Percentiles rank a stretch among this genome's conserved stretches.
Evolutionary conservation across 64 coral and sea anemone species (phyloP).

Genomic region (Anthopleura sola): DNA sequence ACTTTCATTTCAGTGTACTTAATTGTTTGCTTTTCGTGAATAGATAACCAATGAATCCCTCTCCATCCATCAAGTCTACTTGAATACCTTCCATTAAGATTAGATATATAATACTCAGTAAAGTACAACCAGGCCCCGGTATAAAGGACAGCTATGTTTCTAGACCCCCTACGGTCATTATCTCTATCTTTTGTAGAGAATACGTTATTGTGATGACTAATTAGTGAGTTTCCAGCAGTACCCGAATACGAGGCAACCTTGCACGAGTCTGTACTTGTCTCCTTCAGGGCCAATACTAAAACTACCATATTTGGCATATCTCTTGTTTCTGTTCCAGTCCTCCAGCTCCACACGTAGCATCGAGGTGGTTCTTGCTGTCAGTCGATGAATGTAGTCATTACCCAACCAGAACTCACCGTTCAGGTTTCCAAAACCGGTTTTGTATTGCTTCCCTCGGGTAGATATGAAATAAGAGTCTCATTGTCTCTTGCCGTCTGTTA

Average conservation of each 20-base stretch:
- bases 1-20: too few relatives aligned
- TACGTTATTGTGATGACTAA: not conserved
- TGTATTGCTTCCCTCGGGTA: too few relatives aligned
- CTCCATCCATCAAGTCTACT: too few relatives aligned
- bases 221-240: not conserved
- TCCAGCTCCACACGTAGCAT: not conserved
- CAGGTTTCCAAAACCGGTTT: too few relatives aligned
- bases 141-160: not conserved
- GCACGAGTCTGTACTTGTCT: not conserved
- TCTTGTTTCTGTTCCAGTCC: conserved; percentile 4
- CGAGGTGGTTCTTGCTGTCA: not conserved
- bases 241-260: conserved; percentile 4
- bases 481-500: too few relatives aligned
- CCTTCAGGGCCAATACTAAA: not conserved
- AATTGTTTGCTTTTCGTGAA: too few relatives aligned
- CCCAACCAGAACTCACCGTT: too few relatives aligned
- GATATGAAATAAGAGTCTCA: too few relatives aligned
- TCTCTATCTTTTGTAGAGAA: conserved; percentile 6
- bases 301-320: not conserved
- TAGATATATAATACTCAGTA: not conserved
- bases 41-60: not conserved
- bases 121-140: not conserved
- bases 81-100: not conserved
- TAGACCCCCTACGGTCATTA: not conserved
- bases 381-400: conserved; percentile 2